Conservation (phyloP, 2,113 vertebrate genomes). For the Apodemus sylvaticus region DNA sequence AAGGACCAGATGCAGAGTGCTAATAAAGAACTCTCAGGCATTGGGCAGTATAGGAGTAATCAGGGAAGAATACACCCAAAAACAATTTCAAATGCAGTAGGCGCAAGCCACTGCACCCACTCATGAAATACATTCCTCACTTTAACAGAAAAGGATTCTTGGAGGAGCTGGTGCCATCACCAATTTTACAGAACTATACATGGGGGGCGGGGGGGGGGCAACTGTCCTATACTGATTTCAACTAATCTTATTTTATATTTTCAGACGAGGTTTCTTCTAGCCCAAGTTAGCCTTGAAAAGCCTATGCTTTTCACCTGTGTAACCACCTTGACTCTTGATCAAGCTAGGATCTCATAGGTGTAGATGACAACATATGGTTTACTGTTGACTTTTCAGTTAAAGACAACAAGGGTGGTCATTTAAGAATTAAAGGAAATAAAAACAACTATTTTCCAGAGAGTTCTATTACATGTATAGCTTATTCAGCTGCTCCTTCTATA, state of each 20-base stretch:
- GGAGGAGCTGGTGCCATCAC: background rate
- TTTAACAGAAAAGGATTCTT: background rate
- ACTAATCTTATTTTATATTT: background rate
- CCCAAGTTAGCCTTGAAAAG: background rate
- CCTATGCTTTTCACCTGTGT: background rate
- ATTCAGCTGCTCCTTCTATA: background rate
- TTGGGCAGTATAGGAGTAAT: no score
- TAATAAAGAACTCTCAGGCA: background rate
- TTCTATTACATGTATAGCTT: background rate
- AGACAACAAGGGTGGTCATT: background rate
- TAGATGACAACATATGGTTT: background rate
- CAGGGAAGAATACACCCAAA: background rate
- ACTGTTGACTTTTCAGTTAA: background rate
- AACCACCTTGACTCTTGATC: background rate
- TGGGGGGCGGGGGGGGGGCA: no score
- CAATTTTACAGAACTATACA: background rate
- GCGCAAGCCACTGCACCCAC: background rate
- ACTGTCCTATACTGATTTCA: background rate
- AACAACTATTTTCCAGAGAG: background rate
- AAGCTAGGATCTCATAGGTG: background rate
- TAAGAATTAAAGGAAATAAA: conserved; percentile 20
- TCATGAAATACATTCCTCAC: background rate
- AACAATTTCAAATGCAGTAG: background rate
- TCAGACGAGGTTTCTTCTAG: background rate
- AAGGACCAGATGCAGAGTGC: background rate